A percentile compares a stretch with the other conserved stretches of the same genome.
Evolutionary conservation across 2,888 invertebrate species (phyloP).

Genomic region (Cartodere bifasciata): DNA sequence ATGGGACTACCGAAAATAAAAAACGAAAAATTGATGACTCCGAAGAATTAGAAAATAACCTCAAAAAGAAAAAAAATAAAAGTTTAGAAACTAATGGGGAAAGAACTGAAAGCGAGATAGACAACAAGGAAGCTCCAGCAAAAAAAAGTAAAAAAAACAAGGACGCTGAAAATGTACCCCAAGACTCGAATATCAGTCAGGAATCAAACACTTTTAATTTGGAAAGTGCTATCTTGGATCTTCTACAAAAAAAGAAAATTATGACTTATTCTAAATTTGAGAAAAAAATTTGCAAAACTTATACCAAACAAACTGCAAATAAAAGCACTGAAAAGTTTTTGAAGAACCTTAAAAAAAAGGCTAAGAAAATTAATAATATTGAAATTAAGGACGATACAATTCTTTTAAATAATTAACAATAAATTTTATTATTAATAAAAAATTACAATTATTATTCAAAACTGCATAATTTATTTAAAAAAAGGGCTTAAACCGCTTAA

Average conservation of each 20-base stretch:
- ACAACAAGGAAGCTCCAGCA: slow-evolving; percentile 13
- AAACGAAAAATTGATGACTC: slow-evolving; percentile 7
- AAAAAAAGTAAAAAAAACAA: slow-evolving; percentile 6
- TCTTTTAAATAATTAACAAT: slow-evolving; percentile 7
- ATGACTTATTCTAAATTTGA: slow-evolving; percentile 59
- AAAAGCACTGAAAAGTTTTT: slow-evolving; percentile 48
- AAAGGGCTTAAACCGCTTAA: too few relatives aligned
- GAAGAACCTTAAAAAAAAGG: slow-evolving; percentile 58
- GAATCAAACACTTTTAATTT: slow-evolving; percentile 19
- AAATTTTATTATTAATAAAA: too few relatives aligned
- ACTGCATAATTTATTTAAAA: too few relatives aligned
- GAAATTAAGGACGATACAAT: slow-evolving; percentile 45
- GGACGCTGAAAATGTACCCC: slow-evolving; percentile 7
- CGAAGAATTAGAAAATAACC: slow-evolving; percentile 2
- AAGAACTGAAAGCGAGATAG: slow-evolving; percentile 22
- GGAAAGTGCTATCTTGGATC: slow-evolving; percentile 21
- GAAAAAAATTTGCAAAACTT: slow-evolving; percentile 61
- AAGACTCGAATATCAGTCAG: slow-evolving; percentile 9
- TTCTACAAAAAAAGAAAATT: slow-evolving; percentile 41
- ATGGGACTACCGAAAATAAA: slow-evolving; percentile 35
- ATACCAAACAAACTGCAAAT: slow-evolving; percentile 35
- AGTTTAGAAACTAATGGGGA: slow-evolving; percentile 31
- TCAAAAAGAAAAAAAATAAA: slow-evolving; percentile 28
- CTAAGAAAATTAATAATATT: slow-evolving; percentile 53
- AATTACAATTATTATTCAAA: too few relatives aligned